phyloP scores from a whole-genome alignment of 2,113 vertebrate genomes.

The Poeciliopsis turrubarensis region DNA sequence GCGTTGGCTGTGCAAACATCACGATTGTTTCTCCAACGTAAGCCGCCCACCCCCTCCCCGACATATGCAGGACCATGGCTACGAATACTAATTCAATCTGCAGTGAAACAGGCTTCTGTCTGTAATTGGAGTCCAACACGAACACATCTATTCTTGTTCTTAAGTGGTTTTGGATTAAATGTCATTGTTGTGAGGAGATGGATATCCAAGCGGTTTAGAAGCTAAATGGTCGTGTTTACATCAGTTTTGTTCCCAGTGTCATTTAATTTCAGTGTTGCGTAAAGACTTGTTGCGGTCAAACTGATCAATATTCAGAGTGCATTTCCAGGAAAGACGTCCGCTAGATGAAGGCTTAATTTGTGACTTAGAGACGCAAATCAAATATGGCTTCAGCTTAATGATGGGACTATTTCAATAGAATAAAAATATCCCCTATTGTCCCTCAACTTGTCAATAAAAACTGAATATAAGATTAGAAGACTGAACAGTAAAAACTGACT shows the following conservation, averaged over 20 bases:
- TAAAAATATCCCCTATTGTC: neutral
- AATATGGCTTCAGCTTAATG: neutral
- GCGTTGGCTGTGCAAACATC: slow-evolving; percentile 33
- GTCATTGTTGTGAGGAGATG: slow-evolving; percentile 45
- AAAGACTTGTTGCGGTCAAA: slow-evolving; percentile 15
- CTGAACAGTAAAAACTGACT: too few relatives aligned
- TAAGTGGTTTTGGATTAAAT: slow-evolving; percentile 61
- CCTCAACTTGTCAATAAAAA: too few relatives aligned
- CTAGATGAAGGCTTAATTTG: slow-evolving; percentile 18
- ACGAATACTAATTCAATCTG: slow-evolving; percentile 49
- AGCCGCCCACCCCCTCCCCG: slow-evolving; percentile 17
- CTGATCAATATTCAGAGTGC: slow-evolving; percentile 7
- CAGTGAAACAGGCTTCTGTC: neutral
- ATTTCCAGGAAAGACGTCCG: neutral
- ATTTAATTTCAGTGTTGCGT: slow-evolving; percentile 30
- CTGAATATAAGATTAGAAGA: too few relatives aligned
- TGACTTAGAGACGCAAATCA: neutral
- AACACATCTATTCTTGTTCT: slow-evolving; percentile 51
- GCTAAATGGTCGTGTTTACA: slow-evolving; percentile 38
- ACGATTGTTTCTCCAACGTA: slow-evolving; percentile 18
- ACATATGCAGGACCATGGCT: slow-evolving; percentile 7
- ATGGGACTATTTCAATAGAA: neutral
- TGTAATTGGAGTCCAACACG: slow-evolving; percentile 52
- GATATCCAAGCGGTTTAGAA: slow-evolving; percentile 19
- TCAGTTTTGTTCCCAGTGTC: slow-evolving; percentile 22